phyloP scores from a whole-genome alignment of 1,140 invertebrate species.

The Adoxophyes honmai region DNA sequence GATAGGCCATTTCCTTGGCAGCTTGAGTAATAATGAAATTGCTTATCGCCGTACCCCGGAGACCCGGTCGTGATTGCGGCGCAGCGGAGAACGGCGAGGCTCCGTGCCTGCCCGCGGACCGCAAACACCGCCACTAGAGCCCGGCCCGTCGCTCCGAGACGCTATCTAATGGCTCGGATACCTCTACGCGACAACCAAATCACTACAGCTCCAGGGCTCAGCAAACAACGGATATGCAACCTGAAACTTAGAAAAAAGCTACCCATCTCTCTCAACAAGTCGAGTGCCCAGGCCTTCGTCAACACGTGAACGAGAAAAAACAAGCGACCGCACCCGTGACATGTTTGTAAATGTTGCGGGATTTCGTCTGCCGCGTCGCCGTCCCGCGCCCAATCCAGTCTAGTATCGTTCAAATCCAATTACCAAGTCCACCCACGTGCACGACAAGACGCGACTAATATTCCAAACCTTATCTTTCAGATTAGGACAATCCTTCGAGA shows the following conservation, averaged over 20 bases:
- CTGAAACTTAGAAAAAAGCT: conserved; percentile 40
- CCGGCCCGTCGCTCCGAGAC: conserved; percentile 20
- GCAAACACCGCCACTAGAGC: conserved; percentile 25
- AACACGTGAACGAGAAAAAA: conserved; percentile 38
- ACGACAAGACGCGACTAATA: conserved; percentile 28
- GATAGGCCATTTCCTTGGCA: conserved; percentile 6
- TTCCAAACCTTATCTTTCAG: conserved; percentile 53
- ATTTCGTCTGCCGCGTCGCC: conserved; percentile 30
- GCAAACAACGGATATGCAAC: conserved; percentile 29
- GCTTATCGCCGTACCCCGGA: conserved; percentile 7
- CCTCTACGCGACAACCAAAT: conserved; percentile 26
- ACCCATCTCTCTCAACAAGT: conserved; percentile 49
- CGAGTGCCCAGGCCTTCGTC: conserved; percentile 28
- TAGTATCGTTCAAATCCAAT: conserved; percentile 50
- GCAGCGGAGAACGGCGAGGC: not conserved
- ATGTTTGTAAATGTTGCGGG: conserved; percentile 49
- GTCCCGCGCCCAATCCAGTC: conserved; percentile 52
- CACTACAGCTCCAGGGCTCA: conserved; percentile 21
- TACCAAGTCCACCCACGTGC: conserved; percentile 52
- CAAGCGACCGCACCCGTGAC: conserved; percentile 49
- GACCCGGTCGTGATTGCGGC: conserved; percentile 16
- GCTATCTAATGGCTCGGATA: conserved; percentile 17
- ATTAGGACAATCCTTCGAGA: conserved; percentile 50
- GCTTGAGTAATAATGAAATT: conserved; percentile 10
- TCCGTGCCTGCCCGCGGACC: conserved; percentile 27